Evolutionary conservation across 2,797 vertebrate genomes (phyloP).

Genomic region (Pseudopleuronectes americanus): DNA sequence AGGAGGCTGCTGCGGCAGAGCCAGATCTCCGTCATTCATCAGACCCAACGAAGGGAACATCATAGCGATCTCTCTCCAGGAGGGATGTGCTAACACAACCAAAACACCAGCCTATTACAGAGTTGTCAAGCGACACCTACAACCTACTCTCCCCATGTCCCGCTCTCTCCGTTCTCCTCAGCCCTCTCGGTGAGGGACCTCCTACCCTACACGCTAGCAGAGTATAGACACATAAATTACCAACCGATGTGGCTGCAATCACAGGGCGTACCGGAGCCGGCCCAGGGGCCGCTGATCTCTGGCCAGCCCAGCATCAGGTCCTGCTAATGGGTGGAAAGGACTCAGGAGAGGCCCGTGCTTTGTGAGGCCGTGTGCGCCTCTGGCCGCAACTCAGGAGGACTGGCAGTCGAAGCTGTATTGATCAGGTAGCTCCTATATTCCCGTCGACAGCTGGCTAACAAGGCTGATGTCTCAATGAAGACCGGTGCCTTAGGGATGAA

Average conservation of each 20-base stretch:
- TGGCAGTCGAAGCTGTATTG: conserved; percentile 56
- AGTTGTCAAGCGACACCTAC: conserved; percentile 52
- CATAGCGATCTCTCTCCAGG: conserved; percentile 63
- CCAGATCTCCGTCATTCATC: conserved; percentile 65
- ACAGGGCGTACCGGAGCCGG: conserved; percentile 15
- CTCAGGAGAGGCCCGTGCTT: conserved; percentile 61
- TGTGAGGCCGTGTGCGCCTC: conserved; percentile 31
- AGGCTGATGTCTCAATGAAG: conserved; percentile 78
- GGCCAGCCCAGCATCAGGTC: conserved; percentile 50
- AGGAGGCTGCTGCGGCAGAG: conserved; percentile 40
- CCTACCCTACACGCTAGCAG: conserved; percentile 22
- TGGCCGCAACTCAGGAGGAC: conserved; percentile 40
- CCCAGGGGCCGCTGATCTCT: conserved; percentile 51
- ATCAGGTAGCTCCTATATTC: conserved; percentile 64
- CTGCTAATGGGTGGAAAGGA: conserved; percentile 54
- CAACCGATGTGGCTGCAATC: conserved; percentile 40
- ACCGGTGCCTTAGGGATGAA: conserved; percentile 30
- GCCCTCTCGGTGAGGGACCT: conserved; percentile 36
- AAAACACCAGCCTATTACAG: conserved; percentile 63
- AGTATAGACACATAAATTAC: conserved; percentile 52
- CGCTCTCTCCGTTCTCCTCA: conserved; percentile 34
- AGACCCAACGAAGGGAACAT: conserved; percentile 65
- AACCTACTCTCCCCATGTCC: conserved; percentile 36
- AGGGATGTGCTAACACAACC: conserved; percentile 64
- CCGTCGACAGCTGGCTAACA: conserved; percentile 72